Conservation (phyloP, 2,888 invertebrate species). For the Myopa testacea region DNA sequence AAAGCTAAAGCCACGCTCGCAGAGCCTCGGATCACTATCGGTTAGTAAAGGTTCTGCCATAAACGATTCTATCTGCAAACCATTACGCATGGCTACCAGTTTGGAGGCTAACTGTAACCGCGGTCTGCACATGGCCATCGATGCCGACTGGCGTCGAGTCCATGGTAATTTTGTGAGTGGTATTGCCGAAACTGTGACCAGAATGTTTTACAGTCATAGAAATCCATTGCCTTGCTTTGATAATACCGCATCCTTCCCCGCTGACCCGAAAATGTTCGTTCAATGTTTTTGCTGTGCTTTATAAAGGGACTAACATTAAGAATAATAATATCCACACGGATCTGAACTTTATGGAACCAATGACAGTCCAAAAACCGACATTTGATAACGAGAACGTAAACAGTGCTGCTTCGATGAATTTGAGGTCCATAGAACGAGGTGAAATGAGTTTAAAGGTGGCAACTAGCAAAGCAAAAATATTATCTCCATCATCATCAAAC, state of each 20-base stretch:
- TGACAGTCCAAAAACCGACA: background rate
- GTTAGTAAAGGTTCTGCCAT: conserved; percentile 65
- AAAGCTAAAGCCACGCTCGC: conserved; percentile 64
- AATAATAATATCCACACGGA: conserved; percentile 66
- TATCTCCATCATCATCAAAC: background rate
- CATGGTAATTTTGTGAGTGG: too few relatives aligned
- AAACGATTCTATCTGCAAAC: conserved; percentile 63
- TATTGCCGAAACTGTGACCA: too few relatives aligned
- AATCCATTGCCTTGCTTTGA: conserved; percentile 48
- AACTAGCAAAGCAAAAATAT: conserved; percentile 51
- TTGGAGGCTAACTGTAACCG: conserved; percentile 56
- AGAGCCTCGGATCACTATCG: conserved; percentile 67
- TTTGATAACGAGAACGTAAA: conserved; percentile 47
- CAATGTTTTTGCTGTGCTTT: conserved; percentile 38
- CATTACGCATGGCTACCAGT: conserved; percentile 63
- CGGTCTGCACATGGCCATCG: conserved; percentile 49
- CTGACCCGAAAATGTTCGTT: conserved; percentile 38
- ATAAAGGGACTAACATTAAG: conserved; percentile 50
- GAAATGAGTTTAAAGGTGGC: conserved; percentile 57
- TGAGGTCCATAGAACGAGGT: conserved; percentile 37
- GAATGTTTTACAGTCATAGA: conserved; percentile 48
- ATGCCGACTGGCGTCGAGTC: conserved; percentile 52
- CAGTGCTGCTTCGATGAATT: conserved; percentile 45
- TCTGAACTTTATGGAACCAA: conserved; percentile 54
- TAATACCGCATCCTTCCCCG: background rate